phyloP scores from a whole-genome alignment of 2,888 invertebrate species.

The Venusia cambrica region DNA sequence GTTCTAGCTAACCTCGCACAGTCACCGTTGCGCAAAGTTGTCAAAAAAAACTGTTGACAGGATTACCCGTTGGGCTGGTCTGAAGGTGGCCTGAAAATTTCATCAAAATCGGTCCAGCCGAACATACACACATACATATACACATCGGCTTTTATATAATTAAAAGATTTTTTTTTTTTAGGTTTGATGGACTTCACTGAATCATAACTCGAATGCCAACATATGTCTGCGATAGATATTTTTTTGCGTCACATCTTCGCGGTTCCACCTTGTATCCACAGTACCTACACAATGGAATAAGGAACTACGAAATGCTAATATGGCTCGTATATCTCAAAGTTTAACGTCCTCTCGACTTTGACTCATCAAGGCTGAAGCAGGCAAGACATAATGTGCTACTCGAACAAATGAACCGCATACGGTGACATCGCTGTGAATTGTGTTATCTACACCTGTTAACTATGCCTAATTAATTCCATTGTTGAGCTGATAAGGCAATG shows the following conservation, averaged over 20 bases:
- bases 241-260: no score
- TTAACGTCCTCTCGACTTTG: conserved; percentile 33
- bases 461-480: conserved; percentile 9
- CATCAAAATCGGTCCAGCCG: no score
- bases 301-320: conserved; percentile 33
- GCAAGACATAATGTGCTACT: conserved; percentile 24
- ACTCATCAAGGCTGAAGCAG: conserved; percentile 32
- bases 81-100: no score
- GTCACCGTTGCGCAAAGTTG: no score
- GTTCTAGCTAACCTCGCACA: no score
- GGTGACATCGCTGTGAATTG: conserved; percentile 4
- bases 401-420: conserved; percentile 25
- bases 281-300: conserved; percentile 30
- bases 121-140: conserved; percentile 19
- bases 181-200: no score
- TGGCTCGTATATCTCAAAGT: conserved; percentile 24
- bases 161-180: conserved; percentile 2
- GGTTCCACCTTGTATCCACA: conserved; percentile 21
- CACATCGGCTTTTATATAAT: conserved; percentile 18
- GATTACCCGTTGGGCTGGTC: no score
- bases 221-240: no score
- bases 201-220: no score
- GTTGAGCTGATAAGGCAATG: conserved; percentile 16
- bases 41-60: no score
- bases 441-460: conserved; percentile 15